These are phyloP conservation scores for Fregetta grallaria DNA, from an alignment of 2,113 vertebrate genomes.

Conservation along the genomic window DNA sequence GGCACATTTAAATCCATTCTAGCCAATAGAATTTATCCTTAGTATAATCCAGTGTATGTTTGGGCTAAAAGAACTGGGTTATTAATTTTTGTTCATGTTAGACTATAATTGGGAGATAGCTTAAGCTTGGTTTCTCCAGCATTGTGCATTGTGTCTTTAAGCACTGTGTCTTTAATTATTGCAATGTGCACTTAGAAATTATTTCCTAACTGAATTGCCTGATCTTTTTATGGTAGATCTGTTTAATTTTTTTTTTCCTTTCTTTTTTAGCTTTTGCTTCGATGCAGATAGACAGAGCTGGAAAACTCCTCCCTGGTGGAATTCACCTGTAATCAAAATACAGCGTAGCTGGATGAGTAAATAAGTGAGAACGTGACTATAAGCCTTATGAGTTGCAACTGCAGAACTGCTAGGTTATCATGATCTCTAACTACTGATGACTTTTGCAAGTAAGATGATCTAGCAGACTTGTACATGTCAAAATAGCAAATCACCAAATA, in stretches of 20 bases:
- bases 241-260: neutral
- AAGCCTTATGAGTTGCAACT: neutral
- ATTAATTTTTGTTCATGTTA: neutral
- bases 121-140: neutral
- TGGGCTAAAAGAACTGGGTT: neutral
- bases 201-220: neutral
- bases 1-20: neutral
- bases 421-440: neutral
- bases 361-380: neutral
- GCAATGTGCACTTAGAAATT: neutral
- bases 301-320: neutral
- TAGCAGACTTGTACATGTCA: accelerated
- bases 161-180: neutral
- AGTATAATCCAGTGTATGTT: neutral
- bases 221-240: neutral
- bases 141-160: neutral
- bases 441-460: neutral
- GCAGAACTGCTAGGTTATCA: neutral
- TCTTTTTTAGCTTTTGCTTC: neutral
- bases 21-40: neutral
- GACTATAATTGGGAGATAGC: neutral
- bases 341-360: neutral
- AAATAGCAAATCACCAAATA: neutral
- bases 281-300: neutral
- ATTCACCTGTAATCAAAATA: neutral